These are phyloP conservation scores for Dryococelus australis DNA, from an alignment of 2,888 invertebrate genomes.

Conservation along the genomic window DNA sequence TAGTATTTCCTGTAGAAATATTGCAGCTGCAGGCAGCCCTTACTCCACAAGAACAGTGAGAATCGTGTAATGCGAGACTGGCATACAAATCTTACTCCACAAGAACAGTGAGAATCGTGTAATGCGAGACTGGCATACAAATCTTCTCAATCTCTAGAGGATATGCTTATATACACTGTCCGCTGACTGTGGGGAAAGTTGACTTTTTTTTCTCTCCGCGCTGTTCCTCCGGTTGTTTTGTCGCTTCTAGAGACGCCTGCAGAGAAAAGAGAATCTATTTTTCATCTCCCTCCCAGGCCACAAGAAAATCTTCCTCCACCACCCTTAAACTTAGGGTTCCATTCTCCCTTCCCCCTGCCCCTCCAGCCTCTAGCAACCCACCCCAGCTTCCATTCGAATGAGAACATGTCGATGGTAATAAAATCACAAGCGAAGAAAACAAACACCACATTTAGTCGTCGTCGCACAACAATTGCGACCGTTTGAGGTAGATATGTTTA, in stretches of 20 bases:
- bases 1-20: too few species aligned
- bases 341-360: background rate
- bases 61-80: background rate
- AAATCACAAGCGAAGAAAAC: slow-evolving; percentile 4
- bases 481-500: background rate
- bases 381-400: background rate
- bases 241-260: background rate
- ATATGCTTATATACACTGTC: background rate
- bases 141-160: background rate
- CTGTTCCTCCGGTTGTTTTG: background rate
- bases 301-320: background rate
- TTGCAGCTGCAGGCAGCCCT: too few species aligned
- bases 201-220: background rate
- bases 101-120: background rate
- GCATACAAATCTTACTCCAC: background rate
- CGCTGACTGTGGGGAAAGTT: background rate
- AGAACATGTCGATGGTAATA: background rate
- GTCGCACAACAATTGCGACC: background rate
- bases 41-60: background rate
- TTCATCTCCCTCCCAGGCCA: slow-evolving; percentile 8
- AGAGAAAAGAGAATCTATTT: background rate
- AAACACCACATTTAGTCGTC: background rate
- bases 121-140: background rate
- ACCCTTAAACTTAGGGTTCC: too few species aligned
- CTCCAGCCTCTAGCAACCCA: background rate